Base-by-base conservation (phyloP, 2,888 invertebrate species). In the Troides aeacus region DNA sequence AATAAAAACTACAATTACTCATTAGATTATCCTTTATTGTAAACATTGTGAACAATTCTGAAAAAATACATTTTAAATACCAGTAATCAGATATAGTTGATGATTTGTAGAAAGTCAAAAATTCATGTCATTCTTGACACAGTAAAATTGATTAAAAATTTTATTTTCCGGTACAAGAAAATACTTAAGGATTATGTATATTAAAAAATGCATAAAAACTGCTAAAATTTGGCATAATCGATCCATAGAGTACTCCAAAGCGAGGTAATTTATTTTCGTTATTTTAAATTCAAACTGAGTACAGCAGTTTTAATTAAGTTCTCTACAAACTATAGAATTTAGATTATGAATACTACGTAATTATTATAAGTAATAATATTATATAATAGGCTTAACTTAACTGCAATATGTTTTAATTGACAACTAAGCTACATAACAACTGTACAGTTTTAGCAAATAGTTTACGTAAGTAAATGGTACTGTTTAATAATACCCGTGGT, bases 401-500 rank as follows among this genome's bases (percentile, higher is more conserved):
- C 59, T 62, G 72, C 72, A 73, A 15, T 57, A n/a, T 56, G 23
- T 66, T 17, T 65, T 65, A 60, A 64, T 42, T 66, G 59, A 59
- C 42, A 21, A 77, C 83, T 85, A 85, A 85, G 73, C 85, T 87
- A 88, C 87, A 87, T 88, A 89, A 88, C 87, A 86, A 83, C 82
- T 85, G 84, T 88, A 88, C 85, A 87, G 4, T n/a, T 70, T 57
- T 30, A 63, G 42, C 64, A 64, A 64, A 24, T 57, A 46, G 46
- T 30, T 72, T 63, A 74, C 68, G 62, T 42, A 70, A 70, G 66
- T 73, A 67, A 75, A 73, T 76, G 77, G 74, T 78, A 74, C 74
- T 74, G 72, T 76, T 71, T 72, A 72, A 70, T 76, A 79, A 80
- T 83, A 83, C 82, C 82, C 82, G 83, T 82, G 74, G 72, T 72